Percentiles rank a stretch among this genome's conserved stretches.
Conservation (phyloP, 2,113 vertebrate species). For the Azemiops feae region DNA sequence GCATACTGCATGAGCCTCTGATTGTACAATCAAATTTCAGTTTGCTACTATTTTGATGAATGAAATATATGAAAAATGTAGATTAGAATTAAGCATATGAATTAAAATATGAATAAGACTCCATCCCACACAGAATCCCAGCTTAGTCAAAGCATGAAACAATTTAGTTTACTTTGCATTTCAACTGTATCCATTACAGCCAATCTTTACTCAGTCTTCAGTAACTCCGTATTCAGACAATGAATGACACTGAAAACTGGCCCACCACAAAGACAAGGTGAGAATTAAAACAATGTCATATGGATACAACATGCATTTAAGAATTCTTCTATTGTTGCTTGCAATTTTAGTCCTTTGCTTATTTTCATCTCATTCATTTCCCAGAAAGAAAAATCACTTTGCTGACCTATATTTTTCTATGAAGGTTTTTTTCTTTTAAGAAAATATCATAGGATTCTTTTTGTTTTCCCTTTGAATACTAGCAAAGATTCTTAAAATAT, state of each 20-base stretch:
- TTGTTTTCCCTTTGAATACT: neutral
- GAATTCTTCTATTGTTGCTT: neutral
- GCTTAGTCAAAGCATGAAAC: neutral
- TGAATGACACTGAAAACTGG: neutral
- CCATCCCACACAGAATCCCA: neutral
- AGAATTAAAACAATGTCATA: neutral
- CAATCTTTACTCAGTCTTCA: neutral
- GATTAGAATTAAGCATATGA: neutral
- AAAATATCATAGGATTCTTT: neutral
- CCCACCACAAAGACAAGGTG: neutral
- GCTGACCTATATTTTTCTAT: neutral
- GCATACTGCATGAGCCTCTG: neutral
- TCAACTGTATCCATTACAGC: neutral
- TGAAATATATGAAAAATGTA: neutral
- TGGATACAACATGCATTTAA: neutral
- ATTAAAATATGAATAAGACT: neutral
- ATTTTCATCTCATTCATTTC: neutral
- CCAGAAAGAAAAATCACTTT: neutral
- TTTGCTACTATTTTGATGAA: neutral
- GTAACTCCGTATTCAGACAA: neutral
- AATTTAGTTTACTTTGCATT: neutral
- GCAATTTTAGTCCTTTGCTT: neutral
- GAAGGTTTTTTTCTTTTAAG: neutral
- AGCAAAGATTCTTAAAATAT: neutral
- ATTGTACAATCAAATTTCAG: neutral